Evolutionary conservation across 2,888 invertebrate species (phyloP).

Genomic region (Macrosoma leucophasiata): DNA sequence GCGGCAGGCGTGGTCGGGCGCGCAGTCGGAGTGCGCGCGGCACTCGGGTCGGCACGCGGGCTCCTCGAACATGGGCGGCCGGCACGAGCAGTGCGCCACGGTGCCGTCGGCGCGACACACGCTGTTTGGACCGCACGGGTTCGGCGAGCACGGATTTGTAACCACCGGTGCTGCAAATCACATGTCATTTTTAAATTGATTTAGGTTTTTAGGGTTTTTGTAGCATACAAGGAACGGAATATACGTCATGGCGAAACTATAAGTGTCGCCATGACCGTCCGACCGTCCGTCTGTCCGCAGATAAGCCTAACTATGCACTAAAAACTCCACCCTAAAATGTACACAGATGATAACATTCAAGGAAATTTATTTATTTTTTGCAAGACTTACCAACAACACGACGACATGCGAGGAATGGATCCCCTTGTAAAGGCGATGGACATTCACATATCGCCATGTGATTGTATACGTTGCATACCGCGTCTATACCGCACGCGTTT

Average conservation of each 20-base stretch:
- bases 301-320: no score
- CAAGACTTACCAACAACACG: slow-evolving; percentile 67
- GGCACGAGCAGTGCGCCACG: slow-evolving; percentile 82
- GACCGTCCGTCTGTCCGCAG: no score
- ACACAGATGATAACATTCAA: no score
- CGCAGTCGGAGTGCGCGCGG: slow-evolving; percentile 80
- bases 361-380: no score
- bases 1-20: slow-evolving; percentile 78
- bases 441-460: slow-evolving; percentile 88
- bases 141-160: slow-evolving; percentile 78
- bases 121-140: slow-evolving; percentile 84
- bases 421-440: slow-evolving; percentile 82
- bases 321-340: no score
- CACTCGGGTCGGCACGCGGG: slow-evolving; percentile 87
- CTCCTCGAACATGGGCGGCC: slow-evolving; percentile 79
- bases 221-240: no score
- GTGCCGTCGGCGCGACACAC: slow-evolving; percentile 79
- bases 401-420: slow-evolving; percentile 84
- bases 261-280: no score
- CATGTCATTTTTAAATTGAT: no score
- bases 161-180: slow-evolving; percentile 43
- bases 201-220: no score
- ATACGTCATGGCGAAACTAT: no score
- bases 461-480: slow-evolving; percentile 84
- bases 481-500: slow-evolving; percentile 81